Percentiles rank a stretch among this genome's conserved stretches.
Conservation (phyloP, 2,888 invertebrate genomes). For the Mimachlamys varia region DNA sequence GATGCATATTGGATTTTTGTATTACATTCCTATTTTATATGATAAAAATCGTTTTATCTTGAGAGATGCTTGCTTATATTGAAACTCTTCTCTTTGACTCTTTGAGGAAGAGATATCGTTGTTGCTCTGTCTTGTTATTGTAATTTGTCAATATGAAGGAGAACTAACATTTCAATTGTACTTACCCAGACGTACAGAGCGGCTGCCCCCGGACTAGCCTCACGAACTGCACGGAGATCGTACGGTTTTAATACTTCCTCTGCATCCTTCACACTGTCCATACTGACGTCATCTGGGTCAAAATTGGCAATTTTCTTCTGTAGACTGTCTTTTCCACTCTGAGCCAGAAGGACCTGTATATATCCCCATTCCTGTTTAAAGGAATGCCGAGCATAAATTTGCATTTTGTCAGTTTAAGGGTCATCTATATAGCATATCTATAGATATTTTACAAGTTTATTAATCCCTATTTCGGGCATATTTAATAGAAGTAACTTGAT, state of each 20-base stretch:
- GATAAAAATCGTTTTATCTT: too few species aligned
- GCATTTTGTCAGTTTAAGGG: neutral
- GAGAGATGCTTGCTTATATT: too few species aligned
- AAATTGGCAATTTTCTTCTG: slow-evolving; percentile 58
- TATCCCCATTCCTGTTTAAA: slow-evolving; percentile 62
- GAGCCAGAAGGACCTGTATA: slow-evolving; percentile 61
- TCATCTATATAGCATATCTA: too few species aligned
- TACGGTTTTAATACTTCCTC: slow-evolving; percentile 56
- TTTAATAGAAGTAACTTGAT: too few species aligned
- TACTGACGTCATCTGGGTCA: slow-evolving; percentile 54
- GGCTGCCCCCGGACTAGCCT: slow-evolving; percentile 60
- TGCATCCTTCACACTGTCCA: slow-evolving; percentile 53
- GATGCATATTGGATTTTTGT: too few species aligned
- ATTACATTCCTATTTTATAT: too few species aligned
- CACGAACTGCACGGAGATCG: slow-evolving; percentile 57
- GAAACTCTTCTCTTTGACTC: too few species aligned
- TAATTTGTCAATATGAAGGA: too few species aligned
- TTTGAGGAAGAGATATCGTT: too few species aligned
- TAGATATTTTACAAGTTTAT: too few species aligned
- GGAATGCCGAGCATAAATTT: neutral
- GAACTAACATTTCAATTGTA: neutral
- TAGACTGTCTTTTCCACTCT: slow-evolving; percentile 58
- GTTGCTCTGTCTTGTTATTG: too few species aligned
- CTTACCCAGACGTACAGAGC: slow-evolving; percentile 66
- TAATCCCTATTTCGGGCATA: too few species aligned